phyloP scores from a whole-genome alignment of 2,113 vertebrate species.

The Irena cyanogastra region DNA sequence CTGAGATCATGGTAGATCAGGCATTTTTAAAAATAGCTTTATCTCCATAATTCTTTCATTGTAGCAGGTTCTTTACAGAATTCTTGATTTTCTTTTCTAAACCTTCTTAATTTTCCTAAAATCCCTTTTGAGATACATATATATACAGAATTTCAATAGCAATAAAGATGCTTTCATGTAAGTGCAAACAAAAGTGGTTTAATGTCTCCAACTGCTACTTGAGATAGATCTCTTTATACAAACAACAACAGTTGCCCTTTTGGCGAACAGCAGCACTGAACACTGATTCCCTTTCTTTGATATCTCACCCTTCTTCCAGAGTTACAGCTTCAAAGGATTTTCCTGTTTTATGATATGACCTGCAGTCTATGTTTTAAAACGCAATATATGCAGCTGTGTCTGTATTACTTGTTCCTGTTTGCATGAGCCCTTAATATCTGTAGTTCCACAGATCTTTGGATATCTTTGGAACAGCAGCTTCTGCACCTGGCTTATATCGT shows the following conservation, averaged over 20 bases:
- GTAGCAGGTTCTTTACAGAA: background rate
- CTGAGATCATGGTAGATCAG: background rate
- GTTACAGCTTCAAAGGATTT: constrained; percentile 21
- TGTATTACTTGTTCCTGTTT: background rate
- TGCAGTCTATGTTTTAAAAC: background rate
- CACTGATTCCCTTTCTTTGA: background rate
- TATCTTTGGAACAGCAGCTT: background rate
- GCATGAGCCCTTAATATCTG: background rate
- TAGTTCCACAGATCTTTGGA: background rate
- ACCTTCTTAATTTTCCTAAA: background rate
- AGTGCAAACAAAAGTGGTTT: background rate
- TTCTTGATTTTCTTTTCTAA: background rate
- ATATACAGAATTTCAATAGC: background rate
- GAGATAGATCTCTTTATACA: background rate
- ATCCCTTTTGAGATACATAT: background rate
- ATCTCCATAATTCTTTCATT: background rate
- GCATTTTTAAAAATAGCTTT: background rate
- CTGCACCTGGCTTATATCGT: accelerated
- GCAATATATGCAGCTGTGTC: background rate
- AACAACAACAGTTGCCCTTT: background rate
- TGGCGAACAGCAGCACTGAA: background rate
- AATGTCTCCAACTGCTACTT: background rate
- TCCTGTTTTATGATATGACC: background rate
- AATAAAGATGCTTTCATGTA: background rate
- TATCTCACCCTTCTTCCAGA: background rate